phyloP scores from a whole-genome alignment of 2,113 vertebrate genomes.

The Poecile atricapillus region DNA sequence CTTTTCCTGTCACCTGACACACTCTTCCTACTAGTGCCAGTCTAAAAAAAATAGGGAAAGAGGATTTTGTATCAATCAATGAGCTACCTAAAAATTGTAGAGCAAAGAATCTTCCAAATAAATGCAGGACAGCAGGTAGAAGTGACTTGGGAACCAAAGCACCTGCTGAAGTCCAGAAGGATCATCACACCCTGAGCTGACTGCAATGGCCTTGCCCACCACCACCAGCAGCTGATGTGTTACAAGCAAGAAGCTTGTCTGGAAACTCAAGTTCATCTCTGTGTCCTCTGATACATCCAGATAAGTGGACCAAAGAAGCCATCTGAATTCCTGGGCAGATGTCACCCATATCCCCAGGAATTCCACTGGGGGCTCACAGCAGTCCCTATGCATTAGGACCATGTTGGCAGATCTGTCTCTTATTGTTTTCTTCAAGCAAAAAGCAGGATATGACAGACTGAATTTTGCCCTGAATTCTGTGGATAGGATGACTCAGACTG shows the following conservation, averaged over 20 bases:
- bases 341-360: neutral
- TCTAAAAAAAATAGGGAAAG: neutral
- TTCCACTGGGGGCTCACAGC: neutral
- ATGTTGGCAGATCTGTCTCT: neutral
- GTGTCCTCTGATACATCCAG: neutral
- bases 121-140: neutral
- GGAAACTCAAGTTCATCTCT: neutral
- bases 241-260: neutral
- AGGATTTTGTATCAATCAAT: neutral
- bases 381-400: accelerated
- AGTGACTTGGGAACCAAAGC: neutral
- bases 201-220: neutral
- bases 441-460: neutral
- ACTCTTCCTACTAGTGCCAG: neutral
- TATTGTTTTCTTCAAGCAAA: neutral
- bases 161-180: neutral
- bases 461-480: neutral
- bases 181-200: neutral
- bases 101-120: neutral
- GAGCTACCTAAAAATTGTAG: neutral
- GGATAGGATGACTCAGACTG: neutral
- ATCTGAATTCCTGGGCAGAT: neutral
- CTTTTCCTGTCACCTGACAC: neutral
- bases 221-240: neutral
- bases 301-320: neutral